Evolutionary conservation across 1,140 invertebrate genomes (phyloP).

Genomic region (Centruroides vittatus): DNA sequence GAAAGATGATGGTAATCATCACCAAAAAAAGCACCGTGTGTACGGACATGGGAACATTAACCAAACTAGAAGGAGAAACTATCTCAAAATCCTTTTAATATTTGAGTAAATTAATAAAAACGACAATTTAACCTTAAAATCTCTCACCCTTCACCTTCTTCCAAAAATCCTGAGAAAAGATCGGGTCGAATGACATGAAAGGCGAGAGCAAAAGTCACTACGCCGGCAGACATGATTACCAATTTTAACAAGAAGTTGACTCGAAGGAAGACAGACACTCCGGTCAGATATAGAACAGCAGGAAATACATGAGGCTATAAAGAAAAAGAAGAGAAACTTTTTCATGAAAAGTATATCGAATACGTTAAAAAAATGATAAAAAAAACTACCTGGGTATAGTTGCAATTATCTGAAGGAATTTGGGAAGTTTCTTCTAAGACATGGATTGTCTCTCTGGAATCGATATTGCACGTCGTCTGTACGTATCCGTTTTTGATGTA

Average conservation of each 20-base stretch:
- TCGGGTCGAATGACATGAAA: conserved; percentile 8
- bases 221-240: conserved; percentile 51
- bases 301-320: conserved; percentile 11
- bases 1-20: conserved; percentile 44
- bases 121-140: conserved; percentile 18
- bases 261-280: conserved; percentile 67
- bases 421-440: no score
- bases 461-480: no score
- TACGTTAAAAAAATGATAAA: neutral
- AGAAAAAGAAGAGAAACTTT: neutral
- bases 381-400: no score
- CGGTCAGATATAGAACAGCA: conserved; percentile 52
- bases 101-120: no score
- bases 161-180: conserved; percentile 6
- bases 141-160: conserved; percentile 40
- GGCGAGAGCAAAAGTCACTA: conserved; percentile 21
- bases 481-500: no score
- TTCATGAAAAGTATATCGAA: no score
- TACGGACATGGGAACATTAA: conserved; percentile 37
- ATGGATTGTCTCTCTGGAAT: no score
- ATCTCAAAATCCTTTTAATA: no score
- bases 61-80: conserved; percentile 34
- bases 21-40: conserved; percentile 8
- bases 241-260: conserved; percentile 71
- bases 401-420: no score